Conservation (phyloP, 2,113 vertebrate genomes). For the Junco hyemalis region DNA sequence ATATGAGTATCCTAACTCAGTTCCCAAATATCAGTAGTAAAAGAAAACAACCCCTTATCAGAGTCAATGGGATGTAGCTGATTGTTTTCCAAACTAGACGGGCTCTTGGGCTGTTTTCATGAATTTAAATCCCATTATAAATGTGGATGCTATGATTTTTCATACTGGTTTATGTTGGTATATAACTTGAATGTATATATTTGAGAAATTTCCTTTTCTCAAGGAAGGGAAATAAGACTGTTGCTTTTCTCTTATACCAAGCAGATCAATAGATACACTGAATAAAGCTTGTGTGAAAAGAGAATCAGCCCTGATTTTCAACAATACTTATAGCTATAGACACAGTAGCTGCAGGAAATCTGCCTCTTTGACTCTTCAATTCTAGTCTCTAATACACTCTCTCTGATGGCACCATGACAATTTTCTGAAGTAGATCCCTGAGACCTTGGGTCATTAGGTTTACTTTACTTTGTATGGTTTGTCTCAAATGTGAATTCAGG, state of each 20-base stretch:
- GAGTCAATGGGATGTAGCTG: neutral
- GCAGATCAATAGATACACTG: neutral
- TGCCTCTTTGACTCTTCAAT: neutral
- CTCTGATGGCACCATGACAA: neutral
- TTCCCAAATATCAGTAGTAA: neutral
- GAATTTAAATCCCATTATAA: neutral
- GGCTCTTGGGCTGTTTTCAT: neutral
- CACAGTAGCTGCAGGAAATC: neutral
- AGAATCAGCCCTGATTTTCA: constrained; percentile 6
- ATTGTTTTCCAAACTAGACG: neutral
- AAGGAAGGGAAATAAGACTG: neutral
- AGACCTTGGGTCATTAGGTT: constrained; percentile 13
- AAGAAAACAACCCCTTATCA: neutral
- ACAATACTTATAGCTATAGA: neutral
- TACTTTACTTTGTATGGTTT: neutral
- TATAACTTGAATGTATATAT: neutral
- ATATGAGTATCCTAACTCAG: neutral
- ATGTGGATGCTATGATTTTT: neutral
- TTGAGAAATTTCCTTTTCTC: neutral
- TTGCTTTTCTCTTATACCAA: neutral
- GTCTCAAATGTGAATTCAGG: neutral
- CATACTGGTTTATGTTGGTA: neutral
- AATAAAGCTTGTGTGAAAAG: constrained; percentile 2
- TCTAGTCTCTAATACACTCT: neutral
- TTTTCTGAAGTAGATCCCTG: constrained; percentile 17